Conservation (phyloP, 2,888 invertebrate species). For the Physocephala rufipes region DNA sequence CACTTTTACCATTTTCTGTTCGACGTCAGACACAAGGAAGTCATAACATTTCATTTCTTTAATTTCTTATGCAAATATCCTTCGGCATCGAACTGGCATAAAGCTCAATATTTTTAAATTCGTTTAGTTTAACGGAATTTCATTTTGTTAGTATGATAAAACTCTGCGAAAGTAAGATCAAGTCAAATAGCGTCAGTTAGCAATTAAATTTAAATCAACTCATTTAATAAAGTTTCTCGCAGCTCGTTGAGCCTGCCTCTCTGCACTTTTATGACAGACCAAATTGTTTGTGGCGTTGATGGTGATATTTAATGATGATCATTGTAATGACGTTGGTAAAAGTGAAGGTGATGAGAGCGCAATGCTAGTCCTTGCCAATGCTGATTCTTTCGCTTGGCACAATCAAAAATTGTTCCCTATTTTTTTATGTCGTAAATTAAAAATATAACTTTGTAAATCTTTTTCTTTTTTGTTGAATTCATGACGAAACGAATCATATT, state of each 20-base stretch:
- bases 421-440: slow-evolving; percentile 13
- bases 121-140: neutral
- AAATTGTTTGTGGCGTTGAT: neutral
- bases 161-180: neutral
- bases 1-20: neutral
- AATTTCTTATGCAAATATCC: slow-evolving; percentile 36
- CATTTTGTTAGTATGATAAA: neutral
- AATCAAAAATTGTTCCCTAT: slow-evolving; percentile 4
- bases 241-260: slow-evolving; percentile 8
- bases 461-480: neutral
- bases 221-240: slow-evolving; percentile 19
- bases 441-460: neutral
- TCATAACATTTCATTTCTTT: slow-evolving; percentile 27
- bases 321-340: too few relatives aligned
- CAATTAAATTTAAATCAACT: slow-evolving; percentile 3
- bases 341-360: neutral
- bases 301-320: too few relatives aligned
- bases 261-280: neutral
- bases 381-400: neutral
- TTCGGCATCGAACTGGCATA: slow-evolving; percentile 7
- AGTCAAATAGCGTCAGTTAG: neutral
- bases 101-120: neutral
- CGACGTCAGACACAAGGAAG: neutral
- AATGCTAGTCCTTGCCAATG: neutral
- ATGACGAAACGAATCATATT: slow-evolving; percentile 3